Percentiles rank a stretch among this genome's conserved stretches.
These are phyloP conservation scores for Penaeus chinensis DNA, from an alignment of 1,140 invertebrate genomes.

Conservation along the genomic window DNA sequence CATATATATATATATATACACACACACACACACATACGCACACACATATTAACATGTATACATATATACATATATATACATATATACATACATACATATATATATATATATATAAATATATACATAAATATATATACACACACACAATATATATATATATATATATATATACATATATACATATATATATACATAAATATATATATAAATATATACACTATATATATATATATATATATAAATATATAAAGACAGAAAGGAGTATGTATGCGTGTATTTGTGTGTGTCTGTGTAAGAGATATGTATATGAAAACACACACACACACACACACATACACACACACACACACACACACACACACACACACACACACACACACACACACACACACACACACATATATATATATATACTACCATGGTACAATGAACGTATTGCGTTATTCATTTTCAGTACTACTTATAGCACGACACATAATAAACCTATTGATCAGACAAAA, in stretches of 20 bases:
- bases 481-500: no score
- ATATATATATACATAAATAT: not conserved
- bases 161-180: slow-evolving; percentile 5
- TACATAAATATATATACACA: not conserved
- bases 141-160: not conserved
- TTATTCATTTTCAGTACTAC: no score
- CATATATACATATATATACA: not conserved
- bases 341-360: no score
- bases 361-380: no score
- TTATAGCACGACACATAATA: no score
- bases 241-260: not conserved
- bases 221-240: slow-evolving; percentile 11
- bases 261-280: no score
- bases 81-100: slow-evolving; percentile 17
- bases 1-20: not conserved
- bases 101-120: slow-evolving; percentile 26
- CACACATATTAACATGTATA: not conserved
- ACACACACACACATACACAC: no score
- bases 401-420: no score
- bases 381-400: no score
- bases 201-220: not conserved
- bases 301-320: no score
- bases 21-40: not conserved
- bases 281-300: no score
- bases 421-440: no score